phyloP scores from a whole-genome alignment of 2,113 vertebrate genomes.

The Mionectes macconnelli region DNA sequence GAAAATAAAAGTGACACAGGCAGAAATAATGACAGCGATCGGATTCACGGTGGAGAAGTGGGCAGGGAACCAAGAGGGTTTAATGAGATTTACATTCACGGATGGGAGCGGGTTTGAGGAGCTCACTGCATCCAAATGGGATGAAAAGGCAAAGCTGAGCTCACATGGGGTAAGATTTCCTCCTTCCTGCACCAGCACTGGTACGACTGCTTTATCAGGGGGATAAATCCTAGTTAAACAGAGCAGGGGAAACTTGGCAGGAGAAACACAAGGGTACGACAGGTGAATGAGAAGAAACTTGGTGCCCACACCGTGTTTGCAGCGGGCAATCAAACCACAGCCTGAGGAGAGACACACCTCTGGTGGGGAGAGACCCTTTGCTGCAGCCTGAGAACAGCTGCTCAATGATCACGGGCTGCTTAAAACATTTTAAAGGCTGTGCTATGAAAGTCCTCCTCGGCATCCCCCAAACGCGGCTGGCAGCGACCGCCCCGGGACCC shows the following conservation, averaged over 20 bases:
- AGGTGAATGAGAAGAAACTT: background rate
- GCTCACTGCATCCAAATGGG: background rate
- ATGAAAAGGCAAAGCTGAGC: background rate
- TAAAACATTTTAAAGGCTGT: background rate
- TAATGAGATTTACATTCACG: constrained; percentile 8
- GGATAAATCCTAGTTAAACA: background rate
- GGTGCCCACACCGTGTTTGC: rapidly evolving
- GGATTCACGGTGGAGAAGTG: constrained; percentile 27
- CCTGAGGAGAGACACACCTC: rapidly evolving
- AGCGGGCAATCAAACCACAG: rapidly evolving
- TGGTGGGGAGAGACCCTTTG: background rate
- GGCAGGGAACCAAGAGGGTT: constrained; percentile 38
- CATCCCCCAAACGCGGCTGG: background rate
- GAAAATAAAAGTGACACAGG: constrained; percentile 60
- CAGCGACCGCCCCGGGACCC: background rate
- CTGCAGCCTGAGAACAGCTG: background rate
- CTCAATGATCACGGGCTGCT: background rate
- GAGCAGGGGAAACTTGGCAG: background rate
- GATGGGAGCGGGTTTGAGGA: background rate
- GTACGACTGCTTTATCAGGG: background rate
- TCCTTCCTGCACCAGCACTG: background rate
- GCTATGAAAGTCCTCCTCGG: background rate
- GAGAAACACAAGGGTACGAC: background rate
- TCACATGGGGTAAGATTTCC: background rate
- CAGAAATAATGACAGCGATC: constrained; percentile 60